Evolutionary conservation across 2,888 invertebrate species (phyloP).

Genomic region (Acleris sparsana): DNA sequence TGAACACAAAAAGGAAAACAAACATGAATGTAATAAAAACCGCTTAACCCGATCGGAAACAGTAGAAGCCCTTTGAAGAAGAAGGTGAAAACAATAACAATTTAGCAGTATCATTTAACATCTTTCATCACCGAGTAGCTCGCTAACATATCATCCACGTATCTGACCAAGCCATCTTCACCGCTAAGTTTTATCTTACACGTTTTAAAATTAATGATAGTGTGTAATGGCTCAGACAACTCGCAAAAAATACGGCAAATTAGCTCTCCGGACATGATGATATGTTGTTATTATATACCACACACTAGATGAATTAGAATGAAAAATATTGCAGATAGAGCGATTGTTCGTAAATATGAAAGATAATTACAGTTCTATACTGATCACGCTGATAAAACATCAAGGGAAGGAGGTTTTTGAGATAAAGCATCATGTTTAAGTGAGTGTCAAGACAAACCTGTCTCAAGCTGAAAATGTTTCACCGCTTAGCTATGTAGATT

Average conservation of each 20-base stretch:
- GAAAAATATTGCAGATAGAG: not conserved
- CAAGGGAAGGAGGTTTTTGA: no score
- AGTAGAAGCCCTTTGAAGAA: not conserved
- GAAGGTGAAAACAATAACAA: conserved; percentile 5
- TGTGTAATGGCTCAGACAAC: conserved; percentile 29
- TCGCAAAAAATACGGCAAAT: conserved; percentile 34
- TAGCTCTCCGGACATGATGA: conserved; percentile 20
- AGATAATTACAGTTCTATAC: no score
- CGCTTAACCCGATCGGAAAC: not conserved
- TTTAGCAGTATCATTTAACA: conserved; percentile 24
- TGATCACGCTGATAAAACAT: no score
- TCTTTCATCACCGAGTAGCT: conserved; percentile 18
- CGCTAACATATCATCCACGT: conserved; percentile 24
- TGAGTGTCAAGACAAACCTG: not conserved
- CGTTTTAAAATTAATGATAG: conserved; percentile 35
- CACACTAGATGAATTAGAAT: conserved; percentile 5
- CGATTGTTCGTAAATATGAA: no score
- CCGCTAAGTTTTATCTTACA: conserved; percentile 31
- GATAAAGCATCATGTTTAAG: no score
- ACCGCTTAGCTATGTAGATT: not conserved
- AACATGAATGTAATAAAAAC: not conserved
- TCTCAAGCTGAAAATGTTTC: not conserved
- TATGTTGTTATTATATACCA: conserved; percentile 16
- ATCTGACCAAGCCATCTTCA: conserved; percentile 19
- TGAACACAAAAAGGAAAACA: not conserved